Percentiles rank a stretch among this genome's conserved stretches.
Evolutionary conservation across 1,140 invertebrate genomes (phyloP).

Genomic region (Caenorhabditis brenneri): DNA sequence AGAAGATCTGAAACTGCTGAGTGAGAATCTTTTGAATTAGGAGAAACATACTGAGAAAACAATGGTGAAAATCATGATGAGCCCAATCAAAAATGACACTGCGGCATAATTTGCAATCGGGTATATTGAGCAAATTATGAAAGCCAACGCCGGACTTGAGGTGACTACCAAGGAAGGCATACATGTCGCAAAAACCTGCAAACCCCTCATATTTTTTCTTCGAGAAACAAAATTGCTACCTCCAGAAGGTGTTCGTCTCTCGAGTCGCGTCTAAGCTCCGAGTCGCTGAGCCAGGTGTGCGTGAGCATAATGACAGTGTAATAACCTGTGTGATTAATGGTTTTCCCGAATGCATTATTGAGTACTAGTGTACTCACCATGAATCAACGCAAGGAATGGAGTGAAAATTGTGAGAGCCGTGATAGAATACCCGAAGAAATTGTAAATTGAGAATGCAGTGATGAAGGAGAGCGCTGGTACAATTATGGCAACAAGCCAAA

Average conservation of each 20-base stretch:
- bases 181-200: constrained; percentile 7
- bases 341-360: neutral
- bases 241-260: constrained; percentile 14
- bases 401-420: neutral
- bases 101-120: constrained; percentile 4
- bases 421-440: neutral
- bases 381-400: constrained; percentile 10
- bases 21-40: neutral
- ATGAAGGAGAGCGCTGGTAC: neutral
- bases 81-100: neutral
- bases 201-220: neutral
- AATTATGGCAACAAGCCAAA: neutral
- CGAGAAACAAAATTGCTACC: neutral
- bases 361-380: neutral
- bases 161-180: constrained; percentile 13
- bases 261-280: constrained; percentile 4
- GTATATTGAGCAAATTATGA: neutral
- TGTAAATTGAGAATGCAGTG: neutral
- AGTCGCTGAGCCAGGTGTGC: constrained; percentile 25
- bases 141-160: neutral
- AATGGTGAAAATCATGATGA: constrained; percentile 7
- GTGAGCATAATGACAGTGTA: constrained; percentile 32
- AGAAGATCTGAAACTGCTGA: neutral
- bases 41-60: neutral
- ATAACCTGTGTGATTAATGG: neutral